Percentiles rank a stretch among this genome's conserved stretches.
phyloP scores from a whole-genome alignment of 2,113 vertebrate species.

The Dendropsophus ebraccatus region DNA sequence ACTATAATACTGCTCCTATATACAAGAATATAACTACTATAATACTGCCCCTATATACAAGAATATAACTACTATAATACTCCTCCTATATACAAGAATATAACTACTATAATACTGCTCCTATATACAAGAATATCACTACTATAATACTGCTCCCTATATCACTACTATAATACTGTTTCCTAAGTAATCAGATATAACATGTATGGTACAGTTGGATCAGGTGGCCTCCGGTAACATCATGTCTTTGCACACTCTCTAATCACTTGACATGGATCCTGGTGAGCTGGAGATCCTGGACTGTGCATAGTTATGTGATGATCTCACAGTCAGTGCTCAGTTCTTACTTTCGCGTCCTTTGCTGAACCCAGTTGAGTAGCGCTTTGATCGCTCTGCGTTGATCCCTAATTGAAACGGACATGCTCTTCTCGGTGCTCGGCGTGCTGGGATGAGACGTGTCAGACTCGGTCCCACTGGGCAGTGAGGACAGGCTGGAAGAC shows the following conservation, averaged over 20 bases:
- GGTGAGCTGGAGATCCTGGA: no score
- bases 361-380: conserved; percentile 92
- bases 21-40: neutral
- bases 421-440: conserved; percentile 75
- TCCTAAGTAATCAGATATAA: no score
- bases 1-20: neutral
- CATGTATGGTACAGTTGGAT: no score
- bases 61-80: conserved; percentile 5
- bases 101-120: neutral
- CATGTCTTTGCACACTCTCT: no score
- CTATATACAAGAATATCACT: neutral
- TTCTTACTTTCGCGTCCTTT: conserved; percentile 89
- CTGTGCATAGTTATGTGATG: no score
- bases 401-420: conserved; percentile 75
- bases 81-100: neutral
- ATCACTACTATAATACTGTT: neutral
- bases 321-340: neutral
- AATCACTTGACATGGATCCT: no score
- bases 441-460: conserved; percentile 83
- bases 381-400: conserved; percentile 89
- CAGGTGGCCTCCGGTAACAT: no score
- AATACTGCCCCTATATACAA: neutral
- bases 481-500: conserved; percentile 87
- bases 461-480: conserved; percentile 87
- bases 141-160: neutral